These are phyloP conservation scores for Drosophila mulleri DNA, from an alignment of 2,888 invertebrate genomes.

Conservation along the genomic window DNA sequence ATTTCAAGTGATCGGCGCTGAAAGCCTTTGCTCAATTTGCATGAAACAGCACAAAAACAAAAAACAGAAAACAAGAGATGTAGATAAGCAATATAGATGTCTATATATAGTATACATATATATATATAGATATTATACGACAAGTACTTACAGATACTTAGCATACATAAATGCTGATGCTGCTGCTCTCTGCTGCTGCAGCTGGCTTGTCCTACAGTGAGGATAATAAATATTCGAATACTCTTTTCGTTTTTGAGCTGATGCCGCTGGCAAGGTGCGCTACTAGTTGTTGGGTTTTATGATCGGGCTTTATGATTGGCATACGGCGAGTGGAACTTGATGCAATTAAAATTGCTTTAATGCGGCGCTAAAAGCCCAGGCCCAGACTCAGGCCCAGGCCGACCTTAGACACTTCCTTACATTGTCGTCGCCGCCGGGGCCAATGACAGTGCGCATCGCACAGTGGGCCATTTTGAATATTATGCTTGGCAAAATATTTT, in stretches of 20 bases:
- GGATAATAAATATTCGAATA: neutral
- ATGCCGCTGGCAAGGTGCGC: constrained; percentile 6
- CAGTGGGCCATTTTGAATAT: neutral
- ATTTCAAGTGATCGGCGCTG: constrained; percentile 62
- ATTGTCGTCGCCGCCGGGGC: constrained; percentile 69
- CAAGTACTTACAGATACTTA: constrained; percentile 16
- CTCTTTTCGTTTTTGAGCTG: constrained; percentile 6
- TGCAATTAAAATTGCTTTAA: constrained; percentile 53
- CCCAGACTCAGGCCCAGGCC: constrained; percentile 4
- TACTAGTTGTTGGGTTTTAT: constrained; percentile 48
- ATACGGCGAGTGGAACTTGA: constrained; percentile 31
- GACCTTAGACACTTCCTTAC: constrained; percentile 75
- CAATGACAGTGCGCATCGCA: constrained; percentile 46
- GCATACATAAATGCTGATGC: constrained; percentile 8
- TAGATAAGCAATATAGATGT: neutral
- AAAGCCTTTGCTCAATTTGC: constrained; percentile 56
- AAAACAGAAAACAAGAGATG: constrained; percentile 19
- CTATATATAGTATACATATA: neutral
- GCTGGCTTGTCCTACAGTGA: neutral
- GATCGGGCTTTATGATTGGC: constrained; percentile 51
- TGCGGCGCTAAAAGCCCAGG: constrained; percentile 39
- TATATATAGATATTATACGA: neutral
- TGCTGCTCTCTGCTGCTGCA: constrained; percentile 7
- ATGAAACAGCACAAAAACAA: constrained; percentile 35
- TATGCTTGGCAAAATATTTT: too few species aligned